Base-by-base conservation (phyloP, 1,140 invertebrate species). In the Coenobita brevimanus region DNA sequence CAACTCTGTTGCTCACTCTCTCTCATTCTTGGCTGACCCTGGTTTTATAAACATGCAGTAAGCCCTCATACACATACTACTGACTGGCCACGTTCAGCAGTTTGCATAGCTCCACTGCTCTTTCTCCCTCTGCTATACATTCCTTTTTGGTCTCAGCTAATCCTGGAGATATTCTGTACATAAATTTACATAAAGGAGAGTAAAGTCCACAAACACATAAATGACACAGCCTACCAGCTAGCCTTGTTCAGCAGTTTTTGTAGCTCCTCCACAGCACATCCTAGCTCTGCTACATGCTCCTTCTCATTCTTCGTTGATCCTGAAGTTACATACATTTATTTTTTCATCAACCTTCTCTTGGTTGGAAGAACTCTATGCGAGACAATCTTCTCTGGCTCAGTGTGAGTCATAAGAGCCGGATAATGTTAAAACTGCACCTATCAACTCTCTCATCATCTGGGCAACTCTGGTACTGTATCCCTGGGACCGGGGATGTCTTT, bases 201-300 rank as follows among this genome's bases (percentile, higher is more conserved):
- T n/a, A n/a, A n/a, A n/a, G n/a, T n/a, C n/a, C n/a, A n/a, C n/a
- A n/a, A n/a, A n/a, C n/a, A n/a, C n/a, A n/a, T n/a, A n/a, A n/a
- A n/a, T n/a, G n/a, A 15, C 27, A 27, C 13, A 8, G 15, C 15
- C 13, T 30, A n/a, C n/a, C 10, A 33, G 27, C n/a, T 50, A 27
- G 8, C 43, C 1, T 30, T 21, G 36, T 10, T 21, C 21, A 76
- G 0, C 21, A 17, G 15, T 3, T 2, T 0, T 17, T n/a, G 10
- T 21, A 98, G 92, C 92, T 98, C 97, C 57, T 94, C 93, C 33
- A 98, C 95, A 8, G 96, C 97, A 88, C 95, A 94, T 54, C 94
- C 94, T 43, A 98, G 93, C 92, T 97, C 96, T 43, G 57, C 69
- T n/a, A 75, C 84, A 30, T 81, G 82, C 24, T 84, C 76, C 67